A percentile compares a stretch with the other conserved stretches of the same genome.
Evolutionary conservation across 2,888 invertebrate genomes (phyloP).

Genomic region (Cryptophagus acutangulus): DNA sequence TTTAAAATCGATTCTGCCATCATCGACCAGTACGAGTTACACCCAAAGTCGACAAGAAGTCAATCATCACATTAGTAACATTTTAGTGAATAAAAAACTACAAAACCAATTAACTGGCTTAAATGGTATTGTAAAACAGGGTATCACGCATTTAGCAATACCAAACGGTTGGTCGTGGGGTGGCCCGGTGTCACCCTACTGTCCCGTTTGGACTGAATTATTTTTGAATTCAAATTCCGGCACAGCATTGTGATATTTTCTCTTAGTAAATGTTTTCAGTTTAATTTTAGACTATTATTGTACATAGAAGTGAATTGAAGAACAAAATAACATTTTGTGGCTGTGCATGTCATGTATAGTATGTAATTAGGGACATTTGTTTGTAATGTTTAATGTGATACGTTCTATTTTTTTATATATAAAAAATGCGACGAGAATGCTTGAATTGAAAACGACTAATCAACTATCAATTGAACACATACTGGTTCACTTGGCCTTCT

Average conservation of each 20-base stretch:
- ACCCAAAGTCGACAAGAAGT: slow-evolving; percentile 9
- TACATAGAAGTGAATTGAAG: too few relatives aligned
- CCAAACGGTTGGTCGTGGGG: slow-evolving; percentile 83
- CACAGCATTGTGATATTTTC: slow-evolving; percentile 40
- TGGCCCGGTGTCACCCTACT: slow-evolving; percentile 68
- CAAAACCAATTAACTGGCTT: slow-evolving; percentile 50
- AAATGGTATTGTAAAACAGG: slow-evolving; percentile 62
- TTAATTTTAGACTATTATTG: slow-evolving; percentile 30
- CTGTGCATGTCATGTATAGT: too few relatives aligned
- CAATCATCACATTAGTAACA: slow-evolving; percentile 29
- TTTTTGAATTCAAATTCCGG: slow-evolving; percentile 39
- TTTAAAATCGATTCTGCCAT: slow-evolving; percentile 35
- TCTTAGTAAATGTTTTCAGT: slow-evolving; percentile 29
- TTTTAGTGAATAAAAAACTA: slow-evolving; percentile 31
- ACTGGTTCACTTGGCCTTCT: too few relatives aligned
- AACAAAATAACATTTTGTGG: too few relatives aligned
- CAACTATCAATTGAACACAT: too few relatives aligned
- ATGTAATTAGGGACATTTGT: too few relatives aligned
- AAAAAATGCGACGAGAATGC: too few relatives aligned
- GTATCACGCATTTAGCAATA: slow-evolving; percentile 71
- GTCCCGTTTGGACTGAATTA: slow-evolving; percentile 73
- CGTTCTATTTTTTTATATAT: too few relatives aligned
- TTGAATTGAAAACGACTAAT: too few relatives aligned
- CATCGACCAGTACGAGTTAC: slow-evolving; percentile 33
- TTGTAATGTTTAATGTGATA: too few relatives aligned